phyloP scores from a whole-genome alignment of 2,797 vertebrate species.

The Chiroxiphia lanceolata region DNA sequence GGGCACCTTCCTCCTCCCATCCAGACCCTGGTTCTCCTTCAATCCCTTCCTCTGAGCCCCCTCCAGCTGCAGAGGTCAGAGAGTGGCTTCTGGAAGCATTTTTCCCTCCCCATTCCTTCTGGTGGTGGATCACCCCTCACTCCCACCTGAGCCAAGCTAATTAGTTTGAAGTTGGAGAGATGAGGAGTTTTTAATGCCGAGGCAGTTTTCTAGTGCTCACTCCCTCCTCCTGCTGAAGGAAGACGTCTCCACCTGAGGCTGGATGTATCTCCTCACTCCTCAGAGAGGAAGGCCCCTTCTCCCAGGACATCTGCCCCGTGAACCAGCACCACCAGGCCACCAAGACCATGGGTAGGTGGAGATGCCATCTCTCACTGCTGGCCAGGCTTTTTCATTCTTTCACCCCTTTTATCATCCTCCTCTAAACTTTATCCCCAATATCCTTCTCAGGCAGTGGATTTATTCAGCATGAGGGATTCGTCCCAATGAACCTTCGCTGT shows the following conservation, averaged over 20 bases:
- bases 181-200: not conserved
- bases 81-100: not conserved
- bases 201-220: not conserved
- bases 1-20: not conserved
- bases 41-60: not conserved
- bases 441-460: not conserved
- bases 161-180: not conserved
- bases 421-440: not conserved
- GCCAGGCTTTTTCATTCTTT: not conserved
- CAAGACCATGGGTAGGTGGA: accelerated
- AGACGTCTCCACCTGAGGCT: not conserved
- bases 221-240: not conserved
- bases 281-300: not conserved
- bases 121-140: not conserved
- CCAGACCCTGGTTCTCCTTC: not conserved
- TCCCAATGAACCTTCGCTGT: not conserved
- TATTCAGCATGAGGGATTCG: not conserved
- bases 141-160: not conserved
- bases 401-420: not conserved
- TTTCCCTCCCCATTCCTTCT: not conserved
- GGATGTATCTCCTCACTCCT: not conserved
- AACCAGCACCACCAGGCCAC: not conserved
- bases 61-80: not conserved
- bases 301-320: not conserved
- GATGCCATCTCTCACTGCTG: not conserved